Base-by-base conservation (phyloP, 2,797 vertebrate genomes). In the Gymnocypris eckloni region DNA sequence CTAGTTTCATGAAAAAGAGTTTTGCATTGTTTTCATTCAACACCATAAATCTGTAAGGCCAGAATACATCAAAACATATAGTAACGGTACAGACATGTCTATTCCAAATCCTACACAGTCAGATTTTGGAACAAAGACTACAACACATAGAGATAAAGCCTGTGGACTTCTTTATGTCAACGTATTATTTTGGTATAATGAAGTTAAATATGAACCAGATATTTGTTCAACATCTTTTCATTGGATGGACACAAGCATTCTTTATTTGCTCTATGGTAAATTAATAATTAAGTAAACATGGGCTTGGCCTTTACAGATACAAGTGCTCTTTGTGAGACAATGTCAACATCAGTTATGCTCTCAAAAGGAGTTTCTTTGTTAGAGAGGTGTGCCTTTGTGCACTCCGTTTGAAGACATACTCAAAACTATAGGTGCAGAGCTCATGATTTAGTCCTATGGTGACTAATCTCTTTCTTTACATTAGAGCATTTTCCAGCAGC, bases 321-420 rank as follows among this genome's bases (percentile, higher is more conserved):
- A 90, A 91, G 78, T 87, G 86, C 89, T 93, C 93, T 95, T 94
- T 95, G 92, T 95, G 89, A 89, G 52, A 88, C 91, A 90, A 87
- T 91, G 91, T 94, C 94, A 95, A 96, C 93, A 95, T 87, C 87
- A 89, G 89, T 90, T 91, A 87, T 90, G 89, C 90, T 88, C 83
- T 88, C 71, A 73, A 61, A 81, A 79, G 67, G 54, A 64, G 66
- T 79, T 82, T 61, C 86, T 81, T 86, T 86, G 92, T 92, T 87
- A 87, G 89, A 92, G 91, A 93, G 92, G 85, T 87, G 90, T 90
- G 91, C 90, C 88, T 93, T 92, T 93, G 90, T 87, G 89, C 90
- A 91, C 93, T 91, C 91, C 85, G 91, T 89, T 66, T 66, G 20
- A 6, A 79, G 1, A 77, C 28, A 37, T 67, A 22, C 48, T 33